These are phyloP conservation scores for Salvelinus sp. DNA, from an alignment of 2,113 vertebrate genomes.

Conservation along the genomic window DNA sequence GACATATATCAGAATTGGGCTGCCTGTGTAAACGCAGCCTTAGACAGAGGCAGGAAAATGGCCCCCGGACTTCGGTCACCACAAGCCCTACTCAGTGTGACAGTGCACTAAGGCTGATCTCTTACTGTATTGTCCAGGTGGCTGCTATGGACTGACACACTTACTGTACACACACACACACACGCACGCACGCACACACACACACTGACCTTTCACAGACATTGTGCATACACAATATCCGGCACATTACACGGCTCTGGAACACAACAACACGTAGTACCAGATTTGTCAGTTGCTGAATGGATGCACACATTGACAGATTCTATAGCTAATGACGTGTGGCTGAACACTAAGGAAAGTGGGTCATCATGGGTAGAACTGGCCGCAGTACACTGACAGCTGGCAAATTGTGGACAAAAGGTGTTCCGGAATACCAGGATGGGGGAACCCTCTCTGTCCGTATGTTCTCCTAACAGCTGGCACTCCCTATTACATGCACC, in stretches of 20 bases:
- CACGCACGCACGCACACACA: conserved; percentile 4
- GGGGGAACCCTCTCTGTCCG: neutral
- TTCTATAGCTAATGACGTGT: conserved; percentile 10
- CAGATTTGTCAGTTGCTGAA: conserved; percentile 4
- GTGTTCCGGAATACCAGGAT: conserved; percentile 5
- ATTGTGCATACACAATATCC: too few species aligned
- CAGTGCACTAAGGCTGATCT: conserved; percentile 56
- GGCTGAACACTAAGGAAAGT: conserved; percentile 18
- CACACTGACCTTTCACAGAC: neutral
- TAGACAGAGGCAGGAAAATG: conserved; percentile 30
- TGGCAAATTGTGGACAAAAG: conserved; percentile 10
- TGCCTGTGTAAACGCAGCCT: neutral
- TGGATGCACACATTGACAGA: conserved; percentile 40
- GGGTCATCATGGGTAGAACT: conserved; percentile 29
- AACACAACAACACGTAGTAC: neutral
- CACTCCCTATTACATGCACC: conserved; percentile 13
- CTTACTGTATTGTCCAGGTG: conserved; percentile 54
- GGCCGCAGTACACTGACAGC: neutral
- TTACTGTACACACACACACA: conserved; percentile 8
- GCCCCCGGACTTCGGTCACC: neutral
- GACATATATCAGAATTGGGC: too few species aligned
- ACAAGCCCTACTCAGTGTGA: conserved; percentile 25
- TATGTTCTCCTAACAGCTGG: conserved; percentile 34
- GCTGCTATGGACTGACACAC: conserved; percentile 43
- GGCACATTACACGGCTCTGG: too few species aligned